These are phyloP conservation scores for Syngnathus acus DNA, from an alignment of 2,797 vertebrate genomes.

Conservation along the genomic window DNA sequence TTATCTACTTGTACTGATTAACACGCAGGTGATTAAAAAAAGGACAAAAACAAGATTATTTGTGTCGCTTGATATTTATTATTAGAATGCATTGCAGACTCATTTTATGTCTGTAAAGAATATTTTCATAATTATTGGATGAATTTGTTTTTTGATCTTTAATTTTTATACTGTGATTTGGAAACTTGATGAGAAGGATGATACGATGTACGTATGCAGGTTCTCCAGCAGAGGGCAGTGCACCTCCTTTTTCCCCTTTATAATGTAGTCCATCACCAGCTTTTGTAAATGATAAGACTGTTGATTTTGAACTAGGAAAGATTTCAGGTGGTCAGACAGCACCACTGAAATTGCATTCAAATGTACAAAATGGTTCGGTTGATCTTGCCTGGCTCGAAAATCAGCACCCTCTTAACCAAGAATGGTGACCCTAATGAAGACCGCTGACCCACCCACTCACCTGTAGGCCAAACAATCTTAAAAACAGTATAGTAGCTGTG, in stretches of 20 bases:
- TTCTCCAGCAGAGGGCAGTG: slow-evolving; percentile 55
- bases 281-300: not conserved
- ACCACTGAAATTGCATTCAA: too few relatives aligned
- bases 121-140: not conserved
- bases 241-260: slow-evolving; percentile 21
- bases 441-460: not conserved
- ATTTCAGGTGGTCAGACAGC: too few relatives aligned
- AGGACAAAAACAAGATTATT: not conserved
- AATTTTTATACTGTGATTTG: not conserved
- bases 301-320: too few relatives aligned
- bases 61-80: too few relatives aligned
- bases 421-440: too few relatives aligned
- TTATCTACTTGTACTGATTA: not conserved
- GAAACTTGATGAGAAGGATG: too few relatives aligned
- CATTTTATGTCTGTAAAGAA: not conserved
- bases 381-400: too few relatives aligned
- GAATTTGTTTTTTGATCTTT: not conserved
- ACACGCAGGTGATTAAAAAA: not conserved
- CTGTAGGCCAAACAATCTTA: slow-evolving; percentile 4
- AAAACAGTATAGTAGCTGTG: not conserved
- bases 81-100: too few relatives aligned
- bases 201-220: not conserved
- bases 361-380: too few relatives aligned
- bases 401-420: too few relatives aligned
- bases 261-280: slow-evolving; percentile 2